Evolutionary conservation across 2,888 invertebrate genomes (phyloP), one percentile per base, ranked within the genome.

Genomic region (Oscheius onirici): DNA sequence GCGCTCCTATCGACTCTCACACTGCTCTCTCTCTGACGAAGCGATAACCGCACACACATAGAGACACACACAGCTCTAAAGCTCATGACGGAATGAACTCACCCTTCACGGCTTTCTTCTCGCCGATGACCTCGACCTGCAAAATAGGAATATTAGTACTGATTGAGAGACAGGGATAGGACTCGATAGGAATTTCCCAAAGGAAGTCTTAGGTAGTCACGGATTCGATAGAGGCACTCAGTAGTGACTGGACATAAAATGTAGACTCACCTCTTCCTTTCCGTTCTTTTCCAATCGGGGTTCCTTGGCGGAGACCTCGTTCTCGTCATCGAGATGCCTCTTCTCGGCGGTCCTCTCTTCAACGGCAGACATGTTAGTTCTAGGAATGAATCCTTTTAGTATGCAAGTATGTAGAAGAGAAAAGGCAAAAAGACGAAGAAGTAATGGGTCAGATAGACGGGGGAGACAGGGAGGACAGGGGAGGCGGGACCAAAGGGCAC

Each of bases 271-370:
- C 77, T 79, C 79, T 49, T 74, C 60, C 57, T 79, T 79, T 73
- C 79, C 79, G 54, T 79, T 79, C 41, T 58, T 58, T 46, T 79
- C 79, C 57, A 79, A 65, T 28, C 74, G 72, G n/a, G 79, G 72
- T 40, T 79, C 79, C 73, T 79, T 79, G 70, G 76, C 60, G 44
- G 72, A 58, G 34, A 77, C 79, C 60, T 69, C 77, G 41, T 79
- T 77, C 66, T 79, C 77, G 55, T 79, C 79, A 57, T 79, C 77
- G 54, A 74, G 73, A 22, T 73, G 55, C 72, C 79, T 58, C 72
- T 79, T 79, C 65, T 79, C 79, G 54, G 79, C 66, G 71, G 75
- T 74, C 73, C 79, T 79, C 70, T 79, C 79, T 71, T 79, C 79
- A 68, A 79, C 79, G 61, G 79, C 79, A 52, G 74, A 74, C 79